Percentiles rank a stretch among this genome's conserved stretches.
phyloP scores from a whole-genome alignment of 2,888 invertebrate genomes.

The Drosophila lutescens region DNA sequence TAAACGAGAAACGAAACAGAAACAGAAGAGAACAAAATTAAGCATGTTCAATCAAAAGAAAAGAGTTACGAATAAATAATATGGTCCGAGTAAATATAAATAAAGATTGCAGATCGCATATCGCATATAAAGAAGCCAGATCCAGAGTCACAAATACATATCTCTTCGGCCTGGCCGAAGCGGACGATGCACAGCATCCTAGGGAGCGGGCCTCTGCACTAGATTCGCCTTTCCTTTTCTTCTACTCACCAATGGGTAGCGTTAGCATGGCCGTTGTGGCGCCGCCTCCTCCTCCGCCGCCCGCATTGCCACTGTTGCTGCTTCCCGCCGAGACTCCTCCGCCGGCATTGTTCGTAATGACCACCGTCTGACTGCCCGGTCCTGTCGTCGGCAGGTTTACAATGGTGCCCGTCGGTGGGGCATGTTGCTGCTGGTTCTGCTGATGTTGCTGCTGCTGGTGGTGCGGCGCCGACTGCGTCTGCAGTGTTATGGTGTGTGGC shows the following conservation, averaged over 20 bases:
- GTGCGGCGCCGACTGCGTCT: slow-evolving; percentile 73
- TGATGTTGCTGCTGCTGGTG: slow-evolving; percentile 83
- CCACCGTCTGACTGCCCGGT: slow-evolving; percentile 83
- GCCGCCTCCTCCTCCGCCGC: slow-evolving; percentile 50
- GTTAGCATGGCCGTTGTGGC: slow-evolving; percentile 86
- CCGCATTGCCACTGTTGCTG: slow-evolving; percentile 33
- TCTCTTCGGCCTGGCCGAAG: slow-evolving; percentile 26
- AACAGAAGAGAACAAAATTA: slow-evolving; percentile 73
- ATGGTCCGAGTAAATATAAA: slow-evolving; percentile 29
- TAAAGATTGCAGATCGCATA: slow-evolving; percentile 3
- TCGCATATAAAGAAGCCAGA: slow-evolving; percentile 13
- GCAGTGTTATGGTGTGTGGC: slow-evolving; percentile 80
- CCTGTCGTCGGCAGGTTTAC: slow-evolving; percentile 84
- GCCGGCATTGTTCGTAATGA: slow-evolving; percentile 80
- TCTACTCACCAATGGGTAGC: slow-evolving; percentile 86
- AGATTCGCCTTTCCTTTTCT: not conserved
- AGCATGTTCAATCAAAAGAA: slow-evolving; percentile 71
- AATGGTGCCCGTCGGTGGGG: slow-evolving; percentile 84
- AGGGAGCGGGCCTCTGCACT: not conserved
- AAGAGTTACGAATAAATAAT: slow-evolving; percentile 44
- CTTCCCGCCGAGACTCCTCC: slow-evolving; percentile 40
- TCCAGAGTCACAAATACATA: slow-evolving; percentile 26
- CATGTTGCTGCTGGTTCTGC: slow-evolving; percentile 83
- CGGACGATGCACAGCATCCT: not conserved
- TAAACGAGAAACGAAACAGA: slow-evolving; percentile 60